These are phyloP conservation scores for Tamias sibiricus DNA, from an alignment of 2,113 vertebrate genomes.

Conservation along the genomic window DNA sequence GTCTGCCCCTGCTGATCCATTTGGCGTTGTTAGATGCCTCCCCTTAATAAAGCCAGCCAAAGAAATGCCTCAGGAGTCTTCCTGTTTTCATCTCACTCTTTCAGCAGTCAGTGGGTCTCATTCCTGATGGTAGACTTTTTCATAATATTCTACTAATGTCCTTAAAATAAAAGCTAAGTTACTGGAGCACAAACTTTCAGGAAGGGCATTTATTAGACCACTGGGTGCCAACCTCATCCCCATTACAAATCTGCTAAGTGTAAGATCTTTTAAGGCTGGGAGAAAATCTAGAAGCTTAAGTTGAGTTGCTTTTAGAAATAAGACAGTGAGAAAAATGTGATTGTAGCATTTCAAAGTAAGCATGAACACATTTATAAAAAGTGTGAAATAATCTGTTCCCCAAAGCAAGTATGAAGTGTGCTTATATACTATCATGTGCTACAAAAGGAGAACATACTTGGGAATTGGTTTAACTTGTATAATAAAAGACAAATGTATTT, in stretches of 20 bases:
- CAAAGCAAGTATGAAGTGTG: background rate
- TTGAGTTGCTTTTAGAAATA: constrained; percentile 13
- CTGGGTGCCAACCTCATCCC: background rate
- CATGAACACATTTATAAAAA: background rate
- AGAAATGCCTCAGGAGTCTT: background rate
- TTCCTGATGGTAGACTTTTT: background rate
- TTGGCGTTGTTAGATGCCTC: background rate
- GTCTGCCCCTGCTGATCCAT: background rate
- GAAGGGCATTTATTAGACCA: background rate
- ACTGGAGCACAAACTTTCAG: background rate
- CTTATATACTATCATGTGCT: background rate
- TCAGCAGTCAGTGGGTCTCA: background rate
- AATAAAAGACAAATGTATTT: background rate
- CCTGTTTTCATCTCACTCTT: background rate
- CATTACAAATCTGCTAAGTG: background rate
- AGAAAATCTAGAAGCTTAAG: background rate
- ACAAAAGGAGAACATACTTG: background rate
- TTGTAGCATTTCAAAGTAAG: constrained; percentile 29
- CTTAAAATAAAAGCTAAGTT: background rate
- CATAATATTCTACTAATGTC: background rate
- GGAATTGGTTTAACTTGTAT: background rate
- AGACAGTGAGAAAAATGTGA: background rate
- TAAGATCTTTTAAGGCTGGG: background rate
- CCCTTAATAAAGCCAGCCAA: background rate
- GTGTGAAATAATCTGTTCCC: background rate